These are phyloP conservation scores for Rhodinocichla rosea DNA, from an alignment of 2,113 vertebrate genomes.

Conservation along the genomic window DNA sequence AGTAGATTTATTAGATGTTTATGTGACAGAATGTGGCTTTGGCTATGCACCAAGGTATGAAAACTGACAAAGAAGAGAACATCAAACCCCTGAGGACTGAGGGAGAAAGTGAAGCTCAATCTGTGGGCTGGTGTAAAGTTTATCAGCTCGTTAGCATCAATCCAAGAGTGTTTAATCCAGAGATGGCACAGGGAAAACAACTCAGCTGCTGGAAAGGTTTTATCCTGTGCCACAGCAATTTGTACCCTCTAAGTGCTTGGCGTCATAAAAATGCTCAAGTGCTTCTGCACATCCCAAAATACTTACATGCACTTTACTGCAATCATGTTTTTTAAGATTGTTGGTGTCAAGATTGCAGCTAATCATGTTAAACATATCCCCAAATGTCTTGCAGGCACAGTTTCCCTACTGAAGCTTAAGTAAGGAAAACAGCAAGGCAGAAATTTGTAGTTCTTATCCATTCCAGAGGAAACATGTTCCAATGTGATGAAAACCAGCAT, in stretches of 20 bases:
- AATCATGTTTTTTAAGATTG: not conserved
- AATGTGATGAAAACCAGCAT: accelerated
- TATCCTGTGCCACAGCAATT: not conserved
- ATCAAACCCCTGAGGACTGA: not conserved
- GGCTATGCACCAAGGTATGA: not conserved
- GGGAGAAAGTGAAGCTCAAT: not conserved
- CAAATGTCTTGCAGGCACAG: not conserved
- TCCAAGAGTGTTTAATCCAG: not conserved
- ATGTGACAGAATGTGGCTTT: not conserved
- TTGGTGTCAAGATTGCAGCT: not conserved
- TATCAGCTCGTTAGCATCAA: not conserved
- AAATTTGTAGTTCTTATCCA: accelerated
- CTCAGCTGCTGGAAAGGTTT: not conserved
- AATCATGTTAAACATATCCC: not conserved
- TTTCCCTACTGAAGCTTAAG: not conserved
- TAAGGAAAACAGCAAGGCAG: not conserved
- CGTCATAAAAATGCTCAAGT: not conserved
- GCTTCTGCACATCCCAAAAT: not conserved
- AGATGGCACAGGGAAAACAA: not conserved
- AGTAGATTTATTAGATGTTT: not conserved
- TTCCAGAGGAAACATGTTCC: not conserved
- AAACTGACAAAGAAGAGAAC: not conserved
- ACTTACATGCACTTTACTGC: not conserved
- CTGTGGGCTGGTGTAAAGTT: not conserved
- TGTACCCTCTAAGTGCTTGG: not conserved